Base-by-base conservation (phyloP, 2,113 vertebrate species). In the Gnathonemus echidnorhynchus region DNA sequence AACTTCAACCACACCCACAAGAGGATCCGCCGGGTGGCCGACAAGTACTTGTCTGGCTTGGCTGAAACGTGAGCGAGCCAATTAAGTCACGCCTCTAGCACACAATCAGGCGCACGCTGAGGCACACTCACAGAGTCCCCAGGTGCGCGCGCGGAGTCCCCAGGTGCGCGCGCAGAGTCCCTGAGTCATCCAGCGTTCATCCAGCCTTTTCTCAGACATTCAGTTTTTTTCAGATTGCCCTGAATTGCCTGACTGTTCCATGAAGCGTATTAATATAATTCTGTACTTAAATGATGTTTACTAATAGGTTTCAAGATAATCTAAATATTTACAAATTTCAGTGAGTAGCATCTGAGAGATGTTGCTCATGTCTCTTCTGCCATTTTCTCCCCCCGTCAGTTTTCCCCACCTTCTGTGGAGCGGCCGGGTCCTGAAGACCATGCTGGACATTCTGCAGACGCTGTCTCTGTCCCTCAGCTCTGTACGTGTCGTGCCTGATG, bases 1-100 rank as follows among this genome's bases (percentile, higher is more conserved):
- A 99, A 98, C 94, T 99, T 99, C 92, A 99, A 99, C 93, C 98
- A 99, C 92, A 98, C 97, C 89, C 98, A 99, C 94, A 99, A 99
- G 94, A 97, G 98, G 92, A 99, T 99, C 90, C 96, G 98, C 89
- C 96, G 98, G 92, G 98, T 99, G 50, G 98, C 98, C 0, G 98
- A 99, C 95, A 99, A 99, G 93, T 99, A 99, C 87, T 96, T 99
- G 11, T 99, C 98, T 49, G 98, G 98, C 49, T 94, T 99, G 93
- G 98, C 99, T 56, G 98, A 99, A 93, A 98, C 97, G 98, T 99
- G 91, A 95, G 97, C 95, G 45, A 35, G 0, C 3, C 31, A 19
- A 49, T n/a, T 15, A 6, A 6, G 4, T 31, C 31, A 6, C 13
- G 49, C 27, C 10, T 45, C 53, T 50, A 49, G 39, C 58, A 3